Conservation (phyloP, 30 jellyfish, hydroid and myxozoan species). For the Sanderia malayensis region DNA sequence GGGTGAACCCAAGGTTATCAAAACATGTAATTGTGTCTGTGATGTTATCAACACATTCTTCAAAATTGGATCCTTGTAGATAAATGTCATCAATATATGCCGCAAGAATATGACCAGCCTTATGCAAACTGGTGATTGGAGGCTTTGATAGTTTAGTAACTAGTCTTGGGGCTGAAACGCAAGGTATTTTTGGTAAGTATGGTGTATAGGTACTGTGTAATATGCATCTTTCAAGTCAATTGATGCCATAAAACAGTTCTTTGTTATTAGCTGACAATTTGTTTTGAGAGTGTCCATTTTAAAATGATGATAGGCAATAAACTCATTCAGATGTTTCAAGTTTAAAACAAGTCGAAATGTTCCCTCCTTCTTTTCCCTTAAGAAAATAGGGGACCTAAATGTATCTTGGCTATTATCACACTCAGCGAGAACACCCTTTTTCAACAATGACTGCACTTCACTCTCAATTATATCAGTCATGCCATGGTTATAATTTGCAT, state of each 20-base stretch:
- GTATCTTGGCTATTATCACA: too few relatives aligned
- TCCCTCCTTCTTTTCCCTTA: neutral
- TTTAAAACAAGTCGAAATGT: neutral
- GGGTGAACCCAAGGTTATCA: neutral
- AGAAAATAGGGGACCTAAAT: neutral
- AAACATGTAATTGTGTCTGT: neutral
- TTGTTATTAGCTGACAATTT: too few relatives aligned
- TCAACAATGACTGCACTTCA: too few relatives aligned
- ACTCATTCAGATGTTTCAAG: neutral
- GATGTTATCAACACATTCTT: neutral
- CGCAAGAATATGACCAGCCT: neutral
- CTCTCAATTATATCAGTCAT: too few relatives aligned
- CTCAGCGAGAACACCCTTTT: too few relatives aligned
- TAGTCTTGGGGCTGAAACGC: neutral
- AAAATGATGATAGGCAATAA: conserved; percentile 5
- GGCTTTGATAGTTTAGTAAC: neutral
- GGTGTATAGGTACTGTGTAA: too few relatives aligned
- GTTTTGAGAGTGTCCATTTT: conserved; percentile 3
- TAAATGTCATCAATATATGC: neutral
- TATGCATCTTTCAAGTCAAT: neutral
- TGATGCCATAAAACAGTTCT: neutral
- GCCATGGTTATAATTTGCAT: too few relatives aligned
- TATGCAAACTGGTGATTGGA: neutral
- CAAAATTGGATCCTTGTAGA: neutral
- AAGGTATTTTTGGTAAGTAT: neutral